Evolutionary conservation across 2,113 vertebrate genomes (phyloP).

Genomic region (Pseudorectes ferrugineus): DNA sequence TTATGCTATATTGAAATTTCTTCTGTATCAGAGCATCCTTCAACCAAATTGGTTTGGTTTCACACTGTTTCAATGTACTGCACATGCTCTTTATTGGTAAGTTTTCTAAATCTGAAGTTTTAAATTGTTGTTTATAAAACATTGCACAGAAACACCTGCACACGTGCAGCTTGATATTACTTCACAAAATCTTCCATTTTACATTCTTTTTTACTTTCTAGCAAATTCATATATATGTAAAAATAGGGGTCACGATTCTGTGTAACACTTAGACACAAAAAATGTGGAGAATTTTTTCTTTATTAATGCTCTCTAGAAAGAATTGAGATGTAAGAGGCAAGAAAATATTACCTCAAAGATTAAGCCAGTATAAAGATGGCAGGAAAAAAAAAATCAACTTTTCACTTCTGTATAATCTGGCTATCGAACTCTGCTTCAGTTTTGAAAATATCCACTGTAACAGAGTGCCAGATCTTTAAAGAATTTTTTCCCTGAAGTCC

Average conservation of each 20-base stretch:
- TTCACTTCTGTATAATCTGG: neutral
- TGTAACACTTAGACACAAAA: neutral
- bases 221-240: neutral
- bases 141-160: neutral
- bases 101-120: neutral
- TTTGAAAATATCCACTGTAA: neutral
- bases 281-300: neutral
- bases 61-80: neutral
- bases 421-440: neutral
- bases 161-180: neutral
- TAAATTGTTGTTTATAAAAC: neutral
- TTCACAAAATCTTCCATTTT: neutral
- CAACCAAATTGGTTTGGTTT: neutral
- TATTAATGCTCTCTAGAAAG: neutral
- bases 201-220: neutral
- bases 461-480: neutral
- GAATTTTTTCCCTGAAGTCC: fast-evolving
- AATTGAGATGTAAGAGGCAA: neutral
- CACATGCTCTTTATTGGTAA: neutral
- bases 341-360: neutral
- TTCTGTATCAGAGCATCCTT: neutral
- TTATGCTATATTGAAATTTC: neutral
- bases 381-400: neutral
- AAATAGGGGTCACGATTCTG: neutral
- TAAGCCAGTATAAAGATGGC: neutral